phyloP scores from a whole-genome alignment of 2,113 vertebrate species.

The Caloenas nicobarica region DNA sequence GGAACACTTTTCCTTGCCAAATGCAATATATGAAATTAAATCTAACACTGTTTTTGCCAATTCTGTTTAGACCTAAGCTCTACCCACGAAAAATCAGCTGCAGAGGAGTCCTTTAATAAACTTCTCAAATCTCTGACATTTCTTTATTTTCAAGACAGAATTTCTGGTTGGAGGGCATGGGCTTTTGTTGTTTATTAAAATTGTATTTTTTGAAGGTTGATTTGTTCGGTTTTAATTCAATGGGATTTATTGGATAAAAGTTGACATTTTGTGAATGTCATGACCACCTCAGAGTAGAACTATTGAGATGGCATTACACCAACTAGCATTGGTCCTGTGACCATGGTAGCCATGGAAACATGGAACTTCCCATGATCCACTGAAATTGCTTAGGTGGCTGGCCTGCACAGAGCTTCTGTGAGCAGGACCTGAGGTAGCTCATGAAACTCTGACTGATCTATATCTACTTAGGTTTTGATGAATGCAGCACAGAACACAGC shows the following conservation, averaged over 20 bases:
- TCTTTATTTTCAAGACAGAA: not conserved
- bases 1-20: not conserved
- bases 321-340: not conserved
- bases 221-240: not conserved
- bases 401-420: not conserved
- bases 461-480: not conserved
- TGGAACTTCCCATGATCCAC: not conserved
- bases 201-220: not conserved
- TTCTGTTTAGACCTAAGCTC: not conserved
- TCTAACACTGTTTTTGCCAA: not conserved
- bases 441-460: not conserved
- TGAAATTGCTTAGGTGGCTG: not conserved
- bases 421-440: not conserved
- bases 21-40: not conserved
- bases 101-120: not conserved
- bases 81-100: not conserved
- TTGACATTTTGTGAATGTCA: slow-evolving; percentile 27
- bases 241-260: not conserved
- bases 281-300: not conserved
- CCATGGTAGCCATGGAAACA: not conserved
- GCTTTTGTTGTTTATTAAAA: not conserved
- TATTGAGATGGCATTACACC: not conserved
- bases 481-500: not conserved
- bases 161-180: not conserved
- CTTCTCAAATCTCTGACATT: not conserved